A percentile compares a stretch with the other conserved stretches of the same genome.
phyloP scores from a whole-genome alignment of 2,797 vertebrate genomes.

The Meriones psammophilus region DNA sequence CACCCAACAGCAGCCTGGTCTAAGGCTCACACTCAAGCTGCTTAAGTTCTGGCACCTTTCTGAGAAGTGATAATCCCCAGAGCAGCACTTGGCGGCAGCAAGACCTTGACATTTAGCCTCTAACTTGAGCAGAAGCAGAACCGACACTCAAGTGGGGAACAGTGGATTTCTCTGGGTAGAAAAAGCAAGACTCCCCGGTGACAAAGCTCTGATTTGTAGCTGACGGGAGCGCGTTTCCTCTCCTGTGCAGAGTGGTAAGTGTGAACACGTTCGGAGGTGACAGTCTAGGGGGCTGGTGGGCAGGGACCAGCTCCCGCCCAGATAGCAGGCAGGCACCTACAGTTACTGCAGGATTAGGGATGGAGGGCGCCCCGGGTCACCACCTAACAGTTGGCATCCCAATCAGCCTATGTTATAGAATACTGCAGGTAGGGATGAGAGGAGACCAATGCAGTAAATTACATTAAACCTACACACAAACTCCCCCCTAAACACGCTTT shows the following conservation, averaged over 20 bases:
- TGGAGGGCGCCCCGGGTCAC: not conserved
- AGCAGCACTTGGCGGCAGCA: conserved; percentile 79
- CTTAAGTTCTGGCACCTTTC: conserved; percentile 74
- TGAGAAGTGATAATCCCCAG: conserved; percentile 81
- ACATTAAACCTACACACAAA: not conserved
- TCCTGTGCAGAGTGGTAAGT: not conserved
- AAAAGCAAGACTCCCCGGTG: conserved; percentile 17
- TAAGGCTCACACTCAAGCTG: conserved; percentile 59
- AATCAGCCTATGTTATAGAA: not conserved
- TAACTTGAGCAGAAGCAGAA: conserved; percentile 53
- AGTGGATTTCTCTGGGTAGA: conserved; percentile 61
- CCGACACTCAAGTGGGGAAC: conserved; percentile 75
- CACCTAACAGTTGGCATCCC: not conserved
- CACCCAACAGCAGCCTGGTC: conserved; percentile 36
- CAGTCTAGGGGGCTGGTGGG: not conserved
- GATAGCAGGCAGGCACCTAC: not conserved
- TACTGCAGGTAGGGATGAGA: not conserved
- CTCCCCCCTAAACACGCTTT: not conserved
- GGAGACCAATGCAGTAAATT: not conserved
- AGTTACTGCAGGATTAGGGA: not conserved
- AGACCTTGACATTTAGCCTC: conserved; percentile 73
- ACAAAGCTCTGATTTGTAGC: not conserved
- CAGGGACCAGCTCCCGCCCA: not conserved
- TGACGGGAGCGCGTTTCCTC: not conserved
- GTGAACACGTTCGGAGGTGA: not conserved